phyloP scores from a whole-genome alignment of 2,888 invertebrate species.

The Xestia c-nigrum region DNA sequence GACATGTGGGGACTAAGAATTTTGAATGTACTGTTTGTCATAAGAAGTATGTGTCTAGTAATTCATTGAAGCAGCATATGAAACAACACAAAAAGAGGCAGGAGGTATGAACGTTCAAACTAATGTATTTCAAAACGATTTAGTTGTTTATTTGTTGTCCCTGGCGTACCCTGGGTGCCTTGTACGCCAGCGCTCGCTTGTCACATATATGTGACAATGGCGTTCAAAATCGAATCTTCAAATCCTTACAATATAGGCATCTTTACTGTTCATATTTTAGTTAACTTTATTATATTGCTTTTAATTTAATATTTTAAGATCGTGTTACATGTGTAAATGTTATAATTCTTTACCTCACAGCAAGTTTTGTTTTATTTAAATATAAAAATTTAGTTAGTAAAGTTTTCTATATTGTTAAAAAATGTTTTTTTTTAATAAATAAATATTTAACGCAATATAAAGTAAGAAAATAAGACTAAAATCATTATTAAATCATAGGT shows the following conservation, averaged over 20 bases:
- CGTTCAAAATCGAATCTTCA: not conserved
- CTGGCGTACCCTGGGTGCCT: too few species aligned
- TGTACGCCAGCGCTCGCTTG: too few species aligned
- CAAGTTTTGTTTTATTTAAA: not conserved
- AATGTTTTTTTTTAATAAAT: not conserved
- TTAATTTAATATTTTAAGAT: not conserved
- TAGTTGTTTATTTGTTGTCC: too few species aligned
- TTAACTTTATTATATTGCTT: not conserved
- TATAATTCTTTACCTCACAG: not conserved
- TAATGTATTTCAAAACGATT: too few species aligned
- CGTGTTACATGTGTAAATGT: not conserved
- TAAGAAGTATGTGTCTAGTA: conserved; percentile 64
- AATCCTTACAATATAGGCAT: not conserved
- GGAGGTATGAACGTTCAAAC: not conserved
- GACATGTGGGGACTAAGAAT: conserved; percentile 31
- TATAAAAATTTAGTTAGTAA: not conserved
- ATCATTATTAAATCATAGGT: conserved; percentile 4
- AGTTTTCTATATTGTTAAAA: not conserved
- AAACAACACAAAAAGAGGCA: conserved; percentile 57
- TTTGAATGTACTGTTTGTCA: conserved; percentile 52
- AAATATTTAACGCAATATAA: not conserved
- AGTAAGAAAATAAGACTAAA: conserved; percentile 1
- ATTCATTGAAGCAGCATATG: conserved; percentile 68
- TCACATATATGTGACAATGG: too few species aligned
- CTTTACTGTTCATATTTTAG: not conserved